A percentile compares a stretch with the other conserved stretches of the same genome.
phyloP scores from a whole-genome alignment of 2,113 vertebrate genomes.

The Meriones unguiculatus region DNA sequence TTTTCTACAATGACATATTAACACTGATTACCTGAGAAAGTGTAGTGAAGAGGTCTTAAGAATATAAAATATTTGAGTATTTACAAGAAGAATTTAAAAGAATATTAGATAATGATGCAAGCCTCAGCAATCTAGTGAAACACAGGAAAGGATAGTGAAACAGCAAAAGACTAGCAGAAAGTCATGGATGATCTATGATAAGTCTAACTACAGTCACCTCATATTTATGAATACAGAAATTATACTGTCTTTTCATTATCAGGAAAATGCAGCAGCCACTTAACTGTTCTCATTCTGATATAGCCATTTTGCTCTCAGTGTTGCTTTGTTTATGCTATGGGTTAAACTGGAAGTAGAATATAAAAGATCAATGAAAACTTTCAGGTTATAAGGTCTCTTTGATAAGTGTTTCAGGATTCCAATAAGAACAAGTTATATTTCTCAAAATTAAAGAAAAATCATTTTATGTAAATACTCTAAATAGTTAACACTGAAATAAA shows the following conservation, averaged over 20 bases:
- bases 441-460: not conserved
- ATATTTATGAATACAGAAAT: not conserved
- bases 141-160: not conserved
- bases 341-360: not conserved
- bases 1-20: not conserved
- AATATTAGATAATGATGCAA: not conserved
- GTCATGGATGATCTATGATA: not conserved
- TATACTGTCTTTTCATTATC: not conserved
- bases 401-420: not conserved
- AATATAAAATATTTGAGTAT: not conserved
- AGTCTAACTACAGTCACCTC: not conserved
- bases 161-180: not conserved
- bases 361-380: not conserved
- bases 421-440: not conserved
- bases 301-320: not conserved
- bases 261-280: not conserved
- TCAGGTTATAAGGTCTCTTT: not conserved
- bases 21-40: not conserved
- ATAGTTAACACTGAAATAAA: conserved; percentile 7
- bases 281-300: not conserved
- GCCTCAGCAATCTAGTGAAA: not conserved
- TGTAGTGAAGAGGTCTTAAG: not conserved
- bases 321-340: not conserved
- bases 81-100: not conserved
- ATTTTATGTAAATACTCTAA: not conserved